Evolutionary conservation across 64 coral and sea anemone genomes (phyloP).

Genomic region (Montipora efflorescens): DNA sequence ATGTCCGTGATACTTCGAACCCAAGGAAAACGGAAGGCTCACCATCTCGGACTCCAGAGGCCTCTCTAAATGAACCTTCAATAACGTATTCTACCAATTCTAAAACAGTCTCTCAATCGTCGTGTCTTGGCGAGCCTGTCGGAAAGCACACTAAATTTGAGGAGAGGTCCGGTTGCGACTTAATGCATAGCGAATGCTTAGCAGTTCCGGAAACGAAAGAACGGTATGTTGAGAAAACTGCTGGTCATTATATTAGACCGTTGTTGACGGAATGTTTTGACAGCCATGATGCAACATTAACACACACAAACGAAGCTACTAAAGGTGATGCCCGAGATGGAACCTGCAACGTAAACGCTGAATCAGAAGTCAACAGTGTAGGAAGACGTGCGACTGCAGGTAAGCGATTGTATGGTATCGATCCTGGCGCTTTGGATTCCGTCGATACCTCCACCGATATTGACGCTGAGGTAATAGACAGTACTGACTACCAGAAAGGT

Average conservation of each 20-base stretch:
- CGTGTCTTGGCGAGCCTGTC: neutral
- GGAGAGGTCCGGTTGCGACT: neutral
- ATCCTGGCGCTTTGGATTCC: no score
- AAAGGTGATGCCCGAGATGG: neutral
- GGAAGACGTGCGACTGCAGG: neutral
- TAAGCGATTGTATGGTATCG: no score
- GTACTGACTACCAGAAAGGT: neutral
- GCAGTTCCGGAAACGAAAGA: neutral
- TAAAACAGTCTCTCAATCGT: neutral
- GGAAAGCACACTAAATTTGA: neutral
- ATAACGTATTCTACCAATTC: neutral
- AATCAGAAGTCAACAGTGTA: no score
- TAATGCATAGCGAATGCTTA: neutral
- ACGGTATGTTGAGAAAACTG: neutral
- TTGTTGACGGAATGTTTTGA: neutral
- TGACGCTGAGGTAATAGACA: neutral
- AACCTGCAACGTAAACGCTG: neutral
- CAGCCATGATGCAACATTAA: neutral
- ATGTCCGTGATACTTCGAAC: neutral
- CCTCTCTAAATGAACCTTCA: neutral
- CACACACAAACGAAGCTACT: neutral
- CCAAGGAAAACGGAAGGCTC: slow-evolving; percentile 1
- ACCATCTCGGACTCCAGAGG: neutral
- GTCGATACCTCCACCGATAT: neutral
- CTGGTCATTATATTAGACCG: neutral